These are phyloP conservation scores for Apamea anceps DNA, from an alignment of 2,888 invertebrate genomes.

Conservation along the genomic window DNA sequence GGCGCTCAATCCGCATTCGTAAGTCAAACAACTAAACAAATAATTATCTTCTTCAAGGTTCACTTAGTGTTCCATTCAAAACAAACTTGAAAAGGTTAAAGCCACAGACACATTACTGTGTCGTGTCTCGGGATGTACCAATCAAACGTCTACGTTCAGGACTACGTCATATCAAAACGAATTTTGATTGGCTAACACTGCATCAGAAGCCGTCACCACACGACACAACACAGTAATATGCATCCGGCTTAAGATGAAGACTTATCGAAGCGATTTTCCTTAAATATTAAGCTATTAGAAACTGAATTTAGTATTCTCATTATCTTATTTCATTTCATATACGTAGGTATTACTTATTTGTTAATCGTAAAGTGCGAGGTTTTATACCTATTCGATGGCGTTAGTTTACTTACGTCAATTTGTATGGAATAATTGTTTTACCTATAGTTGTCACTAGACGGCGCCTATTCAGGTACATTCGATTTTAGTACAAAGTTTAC, in stretches of 20 bases:
- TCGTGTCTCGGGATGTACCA: background rate
- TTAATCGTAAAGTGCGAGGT: background rate
- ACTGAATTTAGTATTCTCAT: slow-evolving; percentile 4
- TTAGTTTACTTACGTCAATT: background rate
- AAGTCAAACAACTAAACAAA: slow-evolving; percentile 50
- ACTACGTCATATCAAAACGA: background rate
- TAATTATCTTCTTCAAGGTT: slow-evolving; percentile 46
- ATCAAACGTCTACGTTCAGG: background rate
- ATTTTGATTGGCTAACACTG: background rate
- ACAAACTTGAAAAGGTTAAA: slow-evolving; percentile 21
- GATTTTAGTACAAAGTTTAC: background rate
- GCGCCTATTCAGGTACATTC: background rate
- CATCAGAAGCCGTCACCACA: background rate
- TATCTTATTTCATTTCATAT: background rate
- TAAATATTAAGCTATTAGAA: slow-evolving; percentile 2
- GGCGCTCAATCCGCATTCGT: slow-evolving; percentile 14
- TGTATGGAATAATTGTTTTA: background rate
- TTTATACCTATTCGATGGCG: background rate
- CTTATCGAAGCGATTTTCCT: slow-evolving; percentile 18
- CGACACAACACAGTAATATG: background rate
- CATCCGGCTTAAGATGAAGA: background rate
- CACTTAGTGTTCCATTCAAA: slow-evolving; percentile 35
- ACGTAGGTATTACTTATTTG: background rate
- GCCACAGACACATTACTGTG: background rate
- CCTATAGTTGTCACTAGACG: background rate